A percentile compares a stretch with the other conserved stretches of the same genome.
Evolutionary conservation across 2,113 vertebrate genomes (phyloP).

Genomic region (Gambusia holbrooki): DNA sequence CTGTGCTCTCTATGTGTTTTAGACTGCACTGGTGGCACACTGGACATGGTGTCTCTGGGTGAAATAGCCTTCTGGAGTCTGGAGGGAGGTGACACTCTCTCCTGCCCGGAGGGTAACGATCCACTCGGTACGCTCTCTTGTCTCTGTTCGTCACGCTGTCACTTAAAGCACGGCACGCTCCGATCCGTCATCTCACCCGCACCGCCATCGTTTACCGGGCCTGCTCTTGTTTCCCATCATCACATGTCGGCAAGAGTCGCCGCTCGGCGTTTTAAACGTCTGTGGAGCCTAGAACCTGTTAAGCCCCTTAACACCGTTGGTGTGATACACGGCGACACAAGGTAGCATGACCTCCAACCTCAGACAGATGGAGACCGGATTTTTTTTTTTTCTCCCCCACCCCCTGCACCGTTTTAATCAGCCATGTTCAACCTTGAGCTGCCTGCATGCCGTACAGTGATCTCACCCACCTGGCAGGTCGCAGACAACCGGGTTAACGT

Average conservation of each 20-base stretch:
- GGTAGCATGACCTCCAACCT: slow-evolving; percentile 59
- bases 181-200: slow-evolving; percentile 50
- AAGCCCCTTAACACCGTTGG: slow-evolving; percentile 69
- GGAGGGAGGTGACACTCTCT: slow-evolving; percentile 78
- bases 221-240: slow-evolving; percentile 23
- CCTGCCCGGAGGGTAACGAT: slow-evolving; percentile 75
- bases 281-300: slow-evolving; percentile 40
- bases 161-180: slow-evolving; percentile 63
- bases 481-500: slow-evolving; percentile 45
- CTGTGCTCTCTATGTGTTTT: slow-evolving; percentile 61
- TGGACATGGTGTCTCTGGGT: slow-evolving; percentile 79
- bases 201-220: slow-evolving; percentile 22
- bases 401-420: slow-evolving; percentile 66
- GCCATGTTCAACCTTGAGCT: slow-evolving; percentile 66
- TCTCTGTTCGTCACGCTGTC: slow-evolving; percentile 44
- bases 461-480: slow-evolving; percentile 49
- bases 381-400: slow-evolving; percentile 37
- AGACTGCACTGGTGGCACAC: slow-evolving; percentile 77
- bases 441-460: slow-evolving; percentile 61
- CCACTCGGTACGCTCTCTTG: slow-evolving; percentile 35
- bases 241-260: slow-evolving; percentile 31
- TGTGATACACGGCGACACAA: slow-evolving; percentile 57
- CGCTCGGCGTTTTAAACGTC: slow-evolving; percentile 29
- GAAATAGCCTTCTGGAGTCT: slow-evolving; percentile 85
- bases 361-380: slow-evolving; percentile 71